phyloP scores from a whole-genome alignment of 2,797 vertebrate genomes.

The Bradypus variegatus region DNA sequence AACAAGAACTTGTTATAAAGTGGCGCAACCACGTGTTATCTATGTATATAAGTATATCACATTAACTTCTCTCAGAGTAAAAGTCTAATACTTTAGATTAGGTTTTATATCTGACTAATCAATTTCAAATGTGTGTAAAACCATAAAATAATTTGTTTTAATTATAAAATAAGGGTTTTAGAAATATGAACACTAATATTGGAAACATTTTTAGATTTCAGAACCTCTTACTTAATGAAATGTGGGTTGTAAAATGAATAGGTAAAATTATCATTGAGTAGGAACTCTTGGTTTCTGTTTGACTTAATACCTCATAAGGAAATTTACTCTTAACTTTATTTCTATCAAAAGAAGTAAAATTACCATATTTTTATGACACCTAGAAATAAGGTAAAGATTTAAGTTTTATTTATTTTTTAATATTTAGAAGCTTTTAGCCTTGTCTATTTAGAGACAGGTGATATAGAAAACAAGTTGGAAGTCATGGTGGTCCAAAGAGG shows the following conservation, averaged over 20 bases:
- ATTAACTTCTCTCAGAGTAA: not conserved
- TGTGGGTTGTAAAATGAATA: not conserved
- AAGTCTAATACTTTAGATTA: not conserved
- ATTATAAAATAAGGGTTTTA: not conserved
- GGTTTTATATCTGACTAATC: not conserved
- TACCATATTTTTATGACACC: not conserved
- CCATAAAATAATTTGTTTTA: not conserved
- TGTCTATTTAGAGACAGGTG: not conserved
- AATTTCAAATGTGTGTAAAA: not conserved
- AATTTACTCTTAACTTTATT: constrained; percentile 6
- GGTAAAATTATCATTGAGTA: not conserved
- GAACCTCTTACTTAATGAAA: not conserved
- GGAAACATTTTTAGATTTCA: constrained; percentile 4
- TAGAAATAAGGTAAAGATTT: not conserved
- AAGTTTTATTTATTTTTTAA: not conserved
- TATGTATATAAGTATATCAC: not conserved
- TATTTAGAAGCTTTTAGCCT: not conserved
- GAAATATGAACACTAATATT: not conserved
- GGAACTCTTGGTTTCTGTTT: not conserved
- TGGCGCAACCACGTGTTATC: not conserved
- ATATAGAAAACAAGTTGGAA: not conserved
- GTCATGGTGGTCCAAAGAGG: not conserved
- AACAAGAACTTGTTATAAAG: not conserved
- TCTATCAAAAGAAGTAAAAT: not conserved
- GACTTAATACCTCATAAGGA: not conserved